These are phyloP conservation scores for Gonatopus flavifemur DNA, from an alignment of 1,140 invertebrate species.

Conservation along the genomic window DNA sequence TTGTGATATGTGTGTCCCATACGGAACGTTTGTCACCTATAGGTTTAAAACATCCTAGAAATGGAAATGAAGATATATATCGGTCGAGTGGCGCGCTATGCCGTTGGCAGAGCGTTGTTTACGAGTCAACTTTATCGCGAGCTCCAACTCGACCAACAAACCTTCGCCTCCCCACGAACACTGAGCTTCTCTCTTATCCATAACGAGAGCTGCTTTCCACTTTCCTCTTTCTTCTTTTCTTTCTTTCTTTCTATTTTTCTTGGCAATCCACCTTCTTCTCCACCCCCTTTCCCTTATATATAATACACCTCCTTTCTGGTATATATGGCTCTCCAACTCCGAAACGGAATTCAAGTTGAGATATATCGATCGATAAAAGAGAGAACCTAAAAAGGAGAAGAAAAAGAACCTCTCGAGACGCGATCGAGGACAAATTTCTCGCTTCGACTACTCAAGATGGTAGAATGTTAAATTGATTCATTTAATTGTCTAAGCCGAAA, in stretches of 20 bases:
- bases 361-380: too few species aligned
- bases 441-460: too few species aligned
- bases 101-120: slow-evolving; percentile 37
- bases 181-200: neutral
- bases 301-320: too few species aligned
- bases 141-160: slow-evolving; percentile 9
- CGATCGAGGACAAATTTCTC: too few species aligned
- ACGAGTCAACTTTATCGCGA: slow-evolving; percentile 40
- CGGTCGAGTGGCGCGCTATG: slow-evolving; percentile 18
- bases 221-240: slow-evolving; percentile 1
- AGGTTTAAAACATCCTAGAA: slow-evolving; percentile 39
- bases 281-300: neutral
- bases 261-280: too few species aligned
- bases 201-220: slow-evolving; percentile 8
- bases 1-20: slow-evolving; percentile 48
- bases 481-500: too few species aligned
- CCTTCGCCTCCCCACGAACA: neutral
- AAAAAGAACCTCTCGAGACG: too few species aligned
- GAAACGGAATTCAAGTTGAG: too few species aligned
- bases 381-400: too few species aligned
- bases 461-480: too few species aligned
- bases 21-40: slow-evolving; percentile 42
- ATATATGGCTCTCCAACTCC: too few species aligned
- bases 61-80: slow-evolving; percentile 42
- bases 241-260: too few species aligned